Base-by-base conservation (phyloP, 2,113 vertebrate species). In the Leucoraja erinaceus region DNA sequence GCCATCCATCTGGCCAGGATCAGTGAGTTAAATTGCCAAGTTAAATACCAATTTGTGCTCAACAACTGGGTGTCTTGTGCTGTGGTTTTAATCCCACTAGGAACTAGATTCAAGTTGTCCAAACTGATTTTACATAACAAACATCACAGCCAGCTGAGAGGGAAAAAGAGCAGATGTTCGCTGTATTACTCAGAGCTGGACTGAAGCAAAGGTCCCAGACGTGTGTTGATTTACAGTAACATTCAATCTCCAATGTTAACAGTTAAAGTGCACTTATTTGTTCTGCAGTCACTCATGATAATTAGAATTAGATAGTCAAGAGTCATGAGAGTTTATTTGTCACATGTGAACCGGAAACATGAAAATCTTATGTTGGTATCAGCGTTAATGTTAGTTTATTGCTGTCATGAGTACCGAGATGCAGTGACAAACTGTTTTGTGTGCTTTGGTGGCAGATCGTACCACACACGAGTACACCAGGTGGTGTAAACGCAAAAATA, bases 61-160 rank as follows among this genome's bases (percentile, higher is more conserved):
- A 63, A n/a, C 56, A 86, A 86, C 59, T 31, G 79, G 47, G 47
- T 83, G 79, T 83, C 47, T 33, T 59, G 54, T 25, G 20, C 18
- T 28, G 14, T 31, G 83, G 59, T 31, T 56, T 61, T 11, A n/a
- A 2, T 22, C 25, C 81, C 28, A 61, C 83, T 18, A 31, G 83
- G 83, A 88, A 88, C 28, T n/a, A 61, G n/a, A 14, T 88, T 88
- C 59, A 31, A 88, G 31, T n/a, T 88, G 83, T 33, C 83, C 83
- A 66, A 88, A 88, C 83, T 88, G 16, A 88, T 88, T 88, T 66
- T 16, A 66, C 59, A 63, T 33, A 63, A 66, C 28, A 88, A 47
- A 31, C 28, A 25, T 88, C 83, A 88, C 28, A 88, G 83, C 28
- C 5, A 31, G 59, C 28, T 63, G 83, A 63, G 38, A 88, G 83